Base-by-base conservation (phyloP, 2,797 vertebrate species). In the Galagoides demidoff region DNA sequence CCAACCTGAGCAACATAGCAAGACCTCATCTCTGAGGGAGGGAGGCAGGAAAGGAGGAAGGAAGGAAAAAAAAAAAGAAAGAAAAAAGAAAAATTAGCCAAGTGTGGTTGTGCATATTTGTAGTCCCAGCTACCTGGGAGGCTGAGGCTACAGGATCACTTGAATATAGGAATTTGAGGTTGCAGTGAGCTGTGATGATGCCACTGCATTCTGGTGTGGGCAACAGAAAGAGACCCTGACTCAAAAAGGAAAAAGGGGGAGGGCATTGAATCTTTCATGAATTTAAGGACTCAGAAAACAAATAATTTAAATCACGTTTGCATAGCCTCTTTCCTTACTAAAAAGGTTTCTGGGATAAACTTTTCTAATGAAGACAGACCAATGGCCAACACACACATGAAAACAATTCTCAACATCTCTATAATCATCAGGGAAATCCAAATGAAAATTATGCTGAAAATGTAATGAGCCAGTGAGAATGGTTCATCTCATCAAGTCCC, bases 281-380 rank as follows among this genome's bases (percentile, higher is more conserved):
- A 68, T 63, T 39, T 61, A 76, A 93, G 59, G 59, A 85, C 73
- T 76, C 52, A 70, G 34, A 73, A n/a, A 93, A 93, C 61, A 79
- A 78, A 39, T 45, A 59, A 82, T n/a, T 55, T 88, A 90, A 78
- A 88, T n/a, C 49, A 66, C 34, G 17, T 76, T 59, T 77, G 59
- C 81, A 81, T 52, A 63, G 92, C 23, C 64, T 52, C 64, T 59
- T 49, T 79, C 39, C 17, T 84, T 64, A 57, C 22, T 82, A 70
- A 61, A 78, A 79, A 85, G 13, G 9, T n/a, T 22, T 68, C 81
- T 34, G 49, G 49, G 49, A 49, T 49, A 85, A 49, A 49, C 3
- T 49, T 49, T 49, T 49, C 49, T 49, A 3, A 49, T 49, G 49
- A 49, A 49, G 49, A 49, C 3, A 49, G 49, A 49, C 49, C 49